Conservation (phyloP, 2,888 invertebrate species). For the Spodoptera exigua region DNA sequence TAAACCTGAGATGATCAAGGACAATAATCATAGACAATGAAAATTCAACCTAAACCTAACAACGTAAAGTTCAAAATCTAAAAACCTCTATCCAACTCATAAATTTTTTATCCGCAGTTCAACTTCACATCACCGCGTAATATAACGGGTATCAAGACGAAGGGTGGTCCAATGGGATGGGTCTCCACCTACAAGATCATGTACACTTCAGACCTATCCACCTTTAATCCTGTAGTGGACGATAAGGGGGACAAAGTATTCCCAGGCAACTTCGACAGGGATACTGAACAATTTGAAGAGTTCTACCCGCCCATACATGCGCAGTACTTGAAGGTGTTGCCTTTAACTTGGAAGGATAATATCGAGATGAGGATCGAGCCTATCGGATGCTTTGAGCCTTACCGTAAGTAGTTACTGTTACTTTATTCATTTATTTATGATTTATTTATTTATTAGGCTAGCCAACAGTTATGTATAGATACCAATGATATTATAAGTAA, state of each 20-base stretch:
- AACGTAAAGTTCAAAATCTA: not conserved
- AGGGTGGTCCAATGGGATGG: slow-evolving; percentile 92
- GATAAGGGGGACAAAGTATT: slow-evolving; percentile 89
- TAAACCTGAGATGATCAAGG: no score
- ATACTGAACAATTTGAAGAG: slow-evolving; percentile 89
- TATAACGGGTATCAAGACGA: slow-evolving; percentile 93
- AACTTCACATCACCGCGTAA: slow-evolving; percentile 93
- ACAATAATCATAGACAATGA: no score
- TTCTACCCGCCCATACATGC: slow-evolving; percentile 93
- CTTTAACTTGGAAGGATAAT: slow-evolving; percentile 92
- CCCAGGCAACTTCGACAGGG: slow-evolving; percentile 92
- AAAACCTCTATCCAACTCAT: slow-evolving; percentile 10
- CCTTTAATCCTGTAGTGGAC: slow-evolving; percentile 92
- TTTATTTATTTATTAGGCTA: no score
- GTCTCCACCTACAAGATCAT: slow-evolving; percentile 92
- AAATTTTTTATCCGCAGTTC: slow-evolving; percentile 84
- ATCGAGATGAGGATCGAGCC: slow-evolving; percentile 94
- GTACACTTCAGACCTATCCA: slow-evolving; percentile 92
- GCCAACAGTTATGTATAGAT: no score
- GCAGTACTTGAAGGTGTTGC: slow-evolving; percentile 92
- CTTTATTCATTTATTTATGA: no score
- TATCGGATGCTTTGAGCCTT: slow-evolving; percentile 93
- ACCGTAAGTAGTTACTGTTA: slow-evolving; percentile 77
- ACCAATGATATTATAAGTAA: no score
- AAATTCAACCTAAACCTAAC: no score